Base-by-base conservation (phyloP, 2,888 invertebrate genomes). In the Ennomos erosarius region DNA sequence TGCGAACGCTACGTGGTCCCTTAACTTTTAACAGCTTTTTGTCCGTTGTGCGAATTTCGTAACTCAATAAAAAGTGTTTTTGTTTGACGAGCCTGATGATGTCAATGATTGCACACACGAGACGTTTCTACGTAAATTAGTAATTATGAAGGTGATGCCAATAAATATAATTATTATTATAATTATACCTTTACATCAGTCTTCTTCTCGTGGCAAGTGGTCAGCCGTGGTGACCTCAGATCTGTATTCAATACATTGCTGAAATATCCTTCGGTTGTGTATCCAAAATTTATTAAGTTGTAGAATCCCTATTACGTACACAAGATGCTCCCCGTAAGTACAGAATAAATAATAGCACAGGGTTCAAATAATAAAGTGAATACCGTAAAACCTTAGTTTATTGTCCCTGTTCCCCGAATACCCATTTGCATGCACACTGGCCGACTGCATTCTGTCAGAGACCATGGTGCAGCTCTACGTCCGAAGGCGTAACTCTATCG, bases 31-130 rank as follows among this genome's bases (percentile, higher is more conserved):
- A 49, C 47, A 46, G 40, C 50, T 59, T 59, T 59, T 59, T 59
- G 59, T 50, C 13, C 34, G 47, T 47, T 38, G 59, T 59, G 55
- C 51, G 59, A 59, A 55, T 59, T 55, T 59, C 36, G 51, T 59
- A 59, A 55, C 55, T 42, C 35, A 47, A 55, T 59, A 59, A 55
- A 46, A 54, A 57, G 38, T 34, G 12, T 43, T 51, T 37, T 34
- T 48, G 54, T 58, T 12, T 47, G 51, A 51, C 43, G 61, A 8
- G 35, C 43, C 13, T 50, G 44, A 47, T 58, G 58, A 51, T 45
- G 49, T 47, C 16, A 50, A 55, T 39, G 44, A 45, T 49, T 44
- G 38, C 13, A 3, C 44, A 36, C 26, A 26, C 26, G 26, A 26
- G 26, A 26, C 6, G 6, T 26, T 26, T 6, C 26, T 12, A n/a